Conservation (phyloP, 2,797 vertebrate genomes). For the Megaceryle alcyon region DNA sequence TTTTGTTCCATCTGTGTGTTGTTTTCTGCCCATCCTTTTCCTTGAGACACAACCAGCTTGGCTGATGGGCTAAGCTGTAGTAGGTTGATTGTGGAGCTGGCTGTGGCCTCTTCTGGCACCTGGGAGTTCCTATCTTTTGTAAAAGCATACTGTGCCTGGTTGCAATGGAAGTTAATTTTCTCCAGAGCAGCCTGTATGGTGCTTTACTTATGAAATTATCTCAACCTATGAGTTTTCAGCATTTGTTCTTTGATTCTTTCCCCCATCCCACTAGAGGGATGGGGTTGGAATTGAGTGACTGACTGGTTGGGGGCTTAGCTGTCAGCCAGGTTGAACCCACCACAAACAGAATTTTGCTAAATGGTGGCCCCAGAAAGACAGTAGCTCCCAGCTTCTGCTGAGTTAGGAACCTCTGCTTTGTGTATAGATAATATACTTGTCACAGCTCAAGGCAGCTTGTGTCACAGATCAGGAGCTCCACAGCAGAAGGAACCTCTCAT, state of each 20-base stretch:
- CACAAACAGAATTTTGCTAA: background rate
- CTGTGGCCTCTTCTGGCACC: background rate
- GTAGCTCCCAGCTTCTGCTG: background rate
- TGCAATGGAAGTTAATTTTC: background rate
- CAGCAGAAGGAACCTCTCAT: constrained; percentile 12
- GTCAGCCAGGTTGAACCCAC: background rate
- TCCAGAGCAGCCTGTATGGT: background rate
- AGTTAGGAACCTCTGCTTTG: background rate
- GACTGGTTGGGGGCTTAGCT: background rate
- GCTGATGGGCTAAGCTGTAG: too few species aligned
- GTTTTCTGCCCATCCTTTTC: background rate
- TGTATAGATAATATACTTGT: constrained; percentile 27
- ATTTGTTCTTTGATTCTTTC: background rate
- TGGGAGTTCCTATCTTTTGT: background rate
- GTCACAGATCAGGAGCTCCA: constrained; percentile 43
- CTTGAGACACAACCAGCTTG: too few species aligned
- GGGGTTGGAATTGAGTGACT: background rate
- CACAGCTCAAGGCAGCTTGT: constrained; percentile 19
- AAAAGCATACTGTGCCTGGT: fast-evolving
- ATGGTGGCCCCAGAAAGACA: background rate
- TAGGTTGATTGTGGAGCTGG: fast-evolving
- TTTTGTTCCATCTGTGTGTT: background rate
- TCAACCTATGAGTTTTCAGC: background rate
- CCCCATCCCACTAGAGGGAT: too few species aligned
- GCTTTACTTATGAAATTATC: background rate